phyloP scores from a whole-genome alignment of 2,888 invertebrate species.

The Stenotaenia linearis region DNA sequence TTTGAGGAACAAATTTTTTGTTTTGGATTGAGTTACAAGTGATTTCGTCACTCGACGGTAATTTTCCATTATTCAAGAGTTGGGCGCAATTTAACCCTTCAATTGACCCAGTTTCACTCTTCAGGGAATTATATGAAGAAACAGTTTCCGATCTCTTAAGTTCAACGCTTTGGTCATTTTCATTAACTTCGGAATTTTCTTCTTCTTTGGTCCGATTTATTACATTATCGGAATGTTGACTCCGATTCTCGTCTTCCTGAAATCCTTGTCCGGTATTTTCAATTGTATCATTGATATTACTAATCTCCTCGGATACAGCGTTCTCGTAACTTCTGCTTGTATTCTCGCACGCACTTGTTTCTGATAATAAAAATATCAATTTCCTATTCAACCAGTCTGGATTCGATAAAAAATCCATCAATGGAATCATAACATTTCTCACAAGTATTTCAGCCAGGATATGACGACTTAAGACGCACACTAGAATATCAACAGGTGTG shows the following conservation, averaged over 20 bases:
- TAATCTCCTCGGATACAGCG: not conserved
- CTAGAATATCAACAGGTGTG: slow-evolving; percentile 35
- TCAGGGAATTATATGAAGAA: not conserved
- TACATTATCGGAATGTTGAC: not conserved
- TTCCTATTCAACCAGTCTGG: slow-evolving; percentile 37
- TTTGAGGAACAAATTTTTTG: not conserved
- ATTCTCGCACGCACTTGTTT: not conserved
- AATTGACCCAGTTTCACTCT: not conserved
- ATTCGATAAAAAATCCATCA: slow-evolving; percentile 38
- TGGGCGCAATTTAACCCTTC: not conserved
- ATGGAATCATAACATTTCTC: slow-evolving; percentile 37
- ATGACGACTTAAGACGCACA: slow-evolving; percentile 27
- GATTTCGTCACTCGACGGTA: not conserved
- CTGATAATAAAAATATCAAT: slow-evolving; percentile 31
- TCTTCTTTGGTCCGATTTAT: not conserved
- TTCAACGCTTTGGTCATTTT: not conserved
- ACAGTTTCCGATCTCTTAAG: not conserved
- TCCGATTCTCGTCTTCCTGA: not conserved
- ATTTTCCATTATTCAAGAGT: not conserved
- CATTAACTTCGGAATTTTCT: not conserved
- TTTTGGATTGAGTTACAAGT: not conserved
- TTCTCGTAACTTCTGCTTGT: not conserved
- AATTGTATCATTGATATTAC: not conserved
- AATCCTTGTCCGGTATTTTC: not conserved
- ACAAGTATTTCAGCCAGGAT: slow-evolving; percentile 33